Evolutionary conservation across 1,140 invertebrate genomes (phyloP).

Genomic region (Drosophila nasuta): DNA sequence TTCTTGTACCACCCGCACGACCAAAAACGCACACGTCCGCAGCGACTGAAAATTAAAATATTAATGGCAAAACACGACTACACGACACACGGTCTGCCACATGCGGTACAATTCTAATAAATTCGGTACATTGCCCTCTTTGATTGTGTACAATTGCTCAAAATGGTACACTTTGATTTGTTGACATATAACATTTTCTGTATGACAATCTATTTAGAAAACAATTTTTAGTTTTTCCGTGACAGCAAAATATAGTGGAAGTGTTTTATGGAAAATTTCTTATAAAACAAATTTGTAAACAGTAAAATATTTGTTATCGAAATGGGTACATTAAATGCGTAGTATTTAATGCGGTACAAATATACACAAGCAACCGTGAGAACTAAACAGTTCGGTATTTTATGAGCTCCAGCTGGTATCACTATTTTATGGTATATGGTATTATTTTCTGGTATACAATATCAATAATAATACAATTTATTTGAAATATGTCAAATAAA

Average conservation of each 20-base stretch:
- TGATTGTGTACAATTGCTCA: neutral
- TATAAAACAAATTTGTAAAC: too few relatives aligned
- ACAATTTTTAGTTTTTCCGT: too few relatives aligned
- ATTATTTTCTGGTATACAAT: neutral
- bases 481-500: too few relatives aligned
- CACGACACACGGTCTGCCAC: neutral
- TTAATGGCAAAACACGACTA: conserved; percentile 37
- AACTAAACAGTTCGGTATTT: neutral
- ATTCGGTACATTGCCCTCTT: neutral
- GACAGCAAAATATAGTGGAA: too few relatives aligned
- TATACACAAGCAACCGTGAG: neutral
- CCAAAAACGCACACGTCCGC: conserved; percentile 45
- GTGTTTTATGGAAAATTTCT: too few relatives aligned
- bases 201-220: too few relatives aligned
- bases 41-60: conserved; percentile 55
- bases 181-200: neutral
- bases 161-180: neutral
- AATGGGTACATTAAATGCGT: neutral
- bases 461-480: neutral
- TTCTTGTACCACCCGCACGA: conserved; percentile 54
- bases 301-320: neutral
- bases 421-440: neutral
- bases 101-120: neutral
- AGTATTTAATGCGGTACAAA: neutral
- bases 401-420: neutral